A percentile compares a stretch with the other conserved stretches of the same genome.
phyloP scores from a whole-genome alignment of 2,113 vertebrate species.

The Centropus unirufus region DNA sequence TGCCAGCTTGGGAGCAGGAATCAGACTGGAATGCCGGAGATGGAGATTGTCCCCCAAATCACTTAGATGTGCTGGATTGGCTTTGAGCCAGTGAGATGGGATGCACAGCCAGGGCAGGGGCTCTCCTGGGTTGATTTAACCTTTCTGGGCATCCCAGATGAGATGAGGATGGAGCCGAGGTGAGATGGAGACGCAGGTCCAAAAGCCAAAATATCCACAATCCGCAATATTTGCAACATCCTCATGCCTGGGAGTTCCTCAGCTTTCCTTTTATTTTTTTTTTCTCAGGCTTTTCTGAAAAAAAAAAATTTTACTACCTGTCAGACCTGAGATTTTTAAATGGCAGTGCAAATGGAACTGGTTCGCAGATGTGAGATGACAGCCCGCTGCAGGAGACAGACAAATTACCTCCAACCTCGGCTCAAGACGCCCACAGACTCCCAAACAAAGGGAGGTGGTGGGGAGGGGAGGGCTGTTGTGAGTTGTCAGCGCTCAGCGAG shows the following conservation, averaged over 20 bases:
- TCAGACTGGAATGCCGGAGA: accelerated
- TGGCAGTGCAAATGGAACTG: conserved; percentile 29
- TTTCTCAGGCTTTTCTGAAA: not conserved
- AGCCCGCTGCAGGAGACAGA: conserved; percentile 73
- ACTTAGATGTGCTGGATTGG: not conserved
- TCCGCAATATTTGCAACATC: not conserved
- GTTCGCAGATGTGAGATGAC: conserved; percentile 69
- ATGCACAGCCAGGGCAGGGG: not conserved
- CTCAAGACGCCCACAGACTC: conserved; percentile 19
- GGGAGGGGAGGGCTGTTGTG: accelerated
- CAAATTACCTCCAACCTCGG: conserved; percentile 52
- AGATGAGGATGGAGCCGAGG: not conserved
- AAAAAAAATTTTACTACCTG: conserved; percentile 34
- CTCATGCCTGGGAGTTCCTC: not conserved
- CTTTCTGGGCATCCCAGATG: not conserved
- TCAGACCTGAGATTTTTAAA: conserved; percentile 65
- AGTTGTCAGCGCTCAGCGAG: not conserved
- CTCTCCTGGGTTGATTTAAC: not conserved
- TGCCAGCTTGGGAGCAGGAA: not conserved
- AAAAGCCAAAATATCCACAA: not conserved
- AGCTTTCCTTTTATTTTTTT: not conserved
- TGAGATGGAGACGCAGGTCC: accelerated
- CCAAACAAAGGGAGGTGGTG: conserved; percentile 22
- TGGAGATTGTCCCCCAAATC: not conserved
- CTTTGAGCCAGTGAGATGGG: not conserved